phyloP scores from a whole-genome alignment of 2,113 vertebrate genomes.

The Tylochromis polylepis region DNA sequence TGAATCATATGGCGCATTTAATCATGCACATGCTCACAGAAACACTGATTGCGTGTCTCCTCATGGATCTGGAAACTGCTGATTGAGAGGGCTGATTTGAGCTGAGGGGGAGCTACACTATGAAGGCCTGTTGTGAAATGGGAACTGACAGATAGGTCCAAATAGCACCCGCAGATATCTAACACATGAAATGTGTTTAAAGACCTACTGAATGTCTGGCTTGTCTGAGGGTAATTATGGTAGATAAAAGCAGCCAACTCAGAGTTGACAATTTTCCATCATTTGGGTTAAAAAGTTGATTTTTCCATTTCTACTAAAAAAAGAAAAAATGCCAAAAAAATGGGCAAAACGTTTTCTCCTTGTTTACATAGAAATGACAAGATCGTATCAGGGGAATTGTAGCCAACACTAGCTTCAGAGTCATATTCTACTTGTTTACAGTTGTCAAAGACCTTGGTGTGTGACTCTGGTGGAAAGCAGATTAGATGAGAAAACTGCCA shows the following conservation, averaged over 20 bases:
- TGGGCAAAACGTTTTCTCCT: neutral
- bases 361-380: slow-evolving; percentile 30
- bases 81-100: slow-evolving; percentile 30
- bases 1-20: slow-evolving; percentile 31
- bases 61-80: slow-evolving; percentile 28
- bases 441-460: neutral
- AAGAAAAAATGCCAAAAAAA: neutral
- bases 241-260: neutral
- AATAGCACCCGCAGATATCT: slow-evolving; percentile 14
- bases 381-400: slow-evolving; percentile 16
- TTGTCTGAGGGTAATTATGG: slow-evolving; percentile 14
- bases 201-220: neutral
- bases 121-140: slow-evolving; percentile 17
- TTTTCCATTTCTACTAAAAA: neutral
- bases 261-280: neutral
- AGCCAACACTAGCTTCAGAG: neutral
- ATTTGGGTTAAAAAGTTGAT: neutral
- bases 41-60: slow-evolving; percentile 51
- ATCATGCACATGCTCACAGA: slow-evolving; percentile 13
- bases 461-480: slow-evolving; percentile 17
- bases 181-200: slow-evolving; percentile 42
- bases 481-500: slow-evolving; percentile 28
- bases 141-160: slow-evolving; percentile 22
- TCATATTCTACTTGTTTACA: slow-evolving; percentile 26
- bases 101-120: neutral